Evolutionary conservation across 1,140 invertebrate species (phyloP).

Genomic region (Drosophila burlai): DNA sequence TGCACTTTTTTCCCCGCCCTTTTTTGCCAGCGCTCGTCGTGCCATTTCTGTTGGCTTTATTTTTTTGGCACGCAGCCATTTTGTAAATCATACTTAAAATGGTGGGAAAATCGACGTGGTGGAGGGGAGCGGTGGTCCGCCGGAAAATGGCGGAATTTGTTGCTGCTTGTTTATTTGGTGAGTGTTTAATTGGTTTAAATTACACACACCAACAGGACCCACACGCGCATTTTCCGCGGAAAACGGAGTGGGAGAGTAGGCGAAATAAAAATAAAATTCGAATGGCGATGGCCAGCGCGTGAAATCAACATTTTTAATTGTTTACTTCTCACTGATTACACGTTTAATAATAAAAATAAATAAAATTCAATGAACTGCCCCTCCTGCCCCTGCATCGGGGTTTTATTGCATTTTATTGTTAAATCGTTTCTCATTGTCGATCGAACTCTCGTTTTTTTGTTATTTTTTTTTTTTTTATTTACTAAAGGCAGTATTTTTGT

Average conservation of each 20-base stretch:
- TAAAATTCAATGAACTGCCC: conserved; percentile 30
- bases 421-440: conserved; percentile 50
- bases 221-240: conserved; percentile 6
- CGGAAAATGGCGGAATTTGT: conserved; percentile 1
- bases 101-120: neutral
- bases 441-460: neutral
- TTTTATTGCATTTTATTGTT: conserved; percentile 62
- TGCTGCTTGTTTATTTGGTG: conserved; percentile 53
- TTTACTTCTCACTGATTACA: conserved; percentile 74
- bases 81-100: conserved; percentile 61
- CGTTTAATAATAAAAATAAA: conserved; percentile 74
- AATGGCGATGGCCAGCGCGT: conserved; percentile 30
- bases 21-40: neutral
- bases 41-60: conserved; percentile 36
- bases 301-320: conserved; percentile 62
- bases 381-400: neutral
- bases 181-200: conserved; percentile 76
- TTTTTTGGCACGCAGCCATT: conserved; percentile 46
- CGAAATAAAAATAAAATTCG: conserved; percentile 39
- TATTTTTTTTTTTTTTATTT: neutral
- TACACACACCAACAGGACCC: conserved; percentile 44
- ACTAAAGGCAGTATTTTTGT: conserved; percentile 51
- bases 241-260: neutral
- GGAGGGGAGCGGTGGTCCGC: too few species aligned
- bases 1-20: conserved; percentile 12